Evolutionary conservation across 2,113 vertebrate species (phyloP).

Genomic region (Andinoacara biseriatus): DNA sequence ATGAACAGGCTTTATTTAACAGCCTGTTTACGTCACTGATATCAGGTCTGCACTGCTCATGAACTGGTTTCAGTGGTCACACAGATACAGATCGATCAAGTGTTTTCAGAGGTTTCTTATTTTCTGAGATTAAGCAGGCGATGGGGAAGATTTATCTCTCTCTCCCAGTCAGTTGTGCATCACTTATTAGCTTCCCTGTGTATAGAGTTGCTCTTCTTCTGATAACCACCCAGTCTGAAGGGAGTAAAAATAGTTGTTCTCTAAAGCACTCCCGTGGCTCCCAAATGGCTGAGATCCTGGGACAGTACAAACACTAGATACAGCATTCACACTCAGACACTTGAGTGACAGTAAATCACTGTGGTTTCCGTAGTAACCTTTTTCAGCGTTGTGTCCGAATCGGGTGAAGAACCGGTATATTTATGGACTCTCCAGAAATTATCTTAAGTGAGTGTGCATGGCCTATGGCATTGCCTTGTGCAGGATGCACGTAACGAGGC

Average conservation of each 20-base stretch:
- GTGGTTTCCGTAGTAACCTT: constrained; percentile 13
- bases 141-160: background rate
- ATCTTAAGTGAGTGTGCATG: constrained; percentile 16
- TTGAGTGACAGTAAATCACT: constrained; percentile 48
- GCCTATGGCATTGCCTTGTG: constrained; percentile 37
- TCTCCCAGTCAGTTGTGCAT: constrained; percentile 45
- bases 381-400: constrained; percentile 42
- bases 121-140: background rate
- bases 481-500: constrained; percentile 18
- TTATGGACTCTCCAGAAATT: constrained; percentile 26
- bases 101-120: background rate
- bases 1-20: background rate
- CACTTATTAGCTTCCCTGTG: constrained; percentile 19
- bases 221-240: constrained; percentile 38
- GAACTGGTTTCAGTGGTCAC: background rate
- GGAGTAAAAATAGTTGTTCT: constrained; percentile 66
- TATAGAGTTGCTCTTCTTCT: constrained; percentile 2
- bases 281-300: constrained; percentile 27
- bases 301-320: constrained; percentile 33
- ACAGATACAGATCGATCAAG: background rate
- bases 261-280: constrained; percentile 24
- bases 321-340: background rate
- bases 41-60: background rate
- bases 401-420: constrained; percentile 42
- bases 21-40: background rate